These are phyloP conservation scores for Percopsis transmontana DNA, from an alignment of 2,113 vertebrate species.

Conservation along the genomic window DNA sequence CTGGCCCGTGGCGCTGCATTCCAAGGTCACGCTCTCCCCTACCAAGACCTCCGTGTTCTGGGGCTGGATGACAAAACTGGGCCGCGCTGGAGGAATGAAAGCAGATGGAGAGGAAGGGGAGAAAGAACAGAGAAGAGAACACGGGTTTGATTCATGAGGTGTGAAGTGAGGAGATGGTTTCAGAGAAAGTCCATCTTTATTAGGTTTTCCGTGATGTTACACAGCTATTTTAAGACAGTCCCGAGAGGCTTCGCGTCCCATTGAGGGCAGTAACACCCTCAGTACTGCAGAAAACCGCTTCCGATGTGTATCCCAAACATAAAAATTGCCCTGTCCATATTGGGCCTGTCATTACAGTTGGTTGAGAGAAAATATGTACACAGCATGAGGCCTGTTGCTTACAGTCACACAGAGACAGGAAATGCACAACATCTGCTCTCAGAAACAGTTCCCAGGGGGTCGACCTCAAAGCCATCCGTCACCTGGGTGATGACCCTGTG, in stretches of 20 bases:
- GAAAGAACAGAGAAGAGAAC: not conserved
- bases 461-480: constrained; percentile 2
- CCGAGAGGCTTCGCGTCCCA: not conserved
- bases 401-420: constrained; percentile 56
- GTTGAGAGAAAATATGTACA: constrained; percentile 43
- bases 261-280: not conserved
- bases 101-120: not conserved
- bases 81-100: constrained; percentile 81
- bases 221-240: not conserved
- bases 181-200: not conserved
- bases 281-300: constrained; percentile 2
- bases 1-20: constrained; percentile 94
- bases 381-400: constrained; percentile 32
- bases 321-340: constrained; percentile 28
- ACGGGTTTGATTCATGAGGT: constrained; percentile 7
- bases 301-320: not conserved
- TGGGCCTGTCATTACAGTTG: constrained; percentile 47
- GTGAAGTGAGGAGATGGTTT: constrained; percentile 1
- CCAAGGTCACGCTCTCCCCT: constrained; percentile 94
- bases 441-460: constrained; percentile 22
- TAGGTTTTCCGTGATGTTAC: not conserved
- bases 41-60: constrained; percentile 97
- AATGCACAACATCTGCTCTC: constrained; percentile 59
- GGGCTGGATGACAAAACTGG: constrained; percentile 96
- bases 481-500: constrained; percentile 7